Percentiles rank a stretch among this genome's conserved stretches.
Evolutionary conservation across 2,888 invertebrate genomes (phyloP).

Genomic region (Drosophila kanekoi): DNA sequence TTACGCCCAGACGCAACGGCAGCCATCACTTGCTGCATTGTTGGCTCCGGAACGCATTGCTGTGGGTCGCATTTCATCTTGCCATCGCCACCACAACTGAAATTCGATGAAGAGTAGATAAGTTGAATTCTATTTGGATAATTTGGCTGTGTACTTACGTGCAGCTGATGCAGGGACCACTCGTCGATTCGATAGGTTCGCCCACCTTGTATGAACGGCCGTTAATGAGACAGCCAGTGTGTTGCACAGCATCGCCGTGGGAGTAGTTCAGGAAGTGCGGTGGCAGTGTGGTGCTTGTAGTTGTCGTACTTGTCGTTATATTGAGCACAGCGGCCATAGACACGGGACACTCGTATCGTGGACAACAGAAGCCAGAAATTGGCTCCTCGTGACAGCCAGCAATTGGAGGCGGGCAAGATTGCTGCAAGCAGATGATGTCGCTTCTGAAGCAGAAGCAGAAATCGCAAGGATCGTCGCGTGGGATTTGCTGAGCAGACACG

Average conservation of each 20-base stretch:
- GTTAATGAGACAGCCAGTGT: constrained; percentile 93
- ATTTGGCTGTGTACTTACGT: constrained; percentile 89
- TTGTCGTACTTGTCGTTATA: constrained; percentile 94
- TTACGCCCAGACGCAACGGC: constrained; percentile 90
- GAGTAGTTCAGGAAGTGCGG: constrained; percentile 93
- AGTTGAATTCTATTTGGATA: not conserved
- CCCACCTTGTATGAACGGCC: constrained; percentile 94
- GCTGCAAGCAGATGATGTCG: constrained; percentile 97
- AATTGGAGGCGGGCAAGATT: constrained; percentile 97
- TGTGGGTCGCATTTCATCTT: constrained; percentile 98
- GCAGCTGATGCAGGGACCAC: constrained; percentile 97
- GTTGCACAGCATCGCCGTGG: constrained; percentile 89
- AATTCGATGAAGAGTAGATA: not conserved
- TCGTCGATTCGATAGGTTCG: constrained; percentile 93
- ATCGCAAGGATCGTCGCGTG: constrained; percentile 96
- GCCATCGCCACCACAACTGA: constrained; percentile 94
- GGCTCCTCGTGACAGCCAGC: constrained; percentile 96
- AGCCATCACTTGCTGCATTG: constrained; percentile 95
- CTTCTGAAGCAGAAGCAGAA: constrained; percentile 99
- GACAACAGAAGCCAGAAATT: constrained; percentile 97
- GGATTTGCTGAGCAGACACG: constrained; percentile 97
- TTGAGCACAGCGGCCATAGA: constrained; percentile 93
- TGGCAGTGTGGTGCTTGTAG: constrained; percentile 93
- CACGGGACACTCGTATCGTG: constrained; percentile 96
- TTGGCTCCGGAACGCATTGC: constrained; percentile 95